Evolutionary conservation across 2,797 vertebrate species (phyloP).

Genomic region (Sparus aurata): DNA sequence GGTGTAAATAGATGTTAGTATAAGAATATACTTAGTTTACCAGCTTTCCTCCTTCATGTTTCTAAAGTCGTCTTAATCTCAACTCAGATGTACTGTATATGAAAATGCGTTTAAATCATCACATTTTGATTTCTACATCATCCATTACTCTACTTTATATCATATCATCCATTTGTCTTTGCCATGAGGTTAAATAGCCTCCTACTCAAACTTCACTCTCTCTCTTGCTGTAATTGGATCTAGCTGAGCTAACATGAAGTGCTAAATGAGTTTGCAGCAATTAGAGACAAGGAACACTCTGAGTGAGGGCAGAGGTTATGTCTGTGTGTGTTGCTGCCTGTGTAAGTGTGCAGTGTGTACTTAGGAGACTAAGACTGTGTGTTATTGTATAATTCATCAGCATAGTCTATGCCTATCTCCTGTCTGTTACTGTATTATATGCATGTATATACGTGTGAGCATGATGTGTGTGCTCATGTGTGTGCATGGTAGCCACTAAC

Average conservation of each 20-base stretch:
- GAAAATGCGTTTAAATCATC: background rate
- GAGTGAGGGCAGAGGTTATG: constrained; percentile 65
- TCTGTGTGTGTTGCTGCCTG: constrained; percentile 18
- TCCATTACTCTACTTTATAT: background rate
- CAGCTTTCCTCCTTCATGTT: background rate
- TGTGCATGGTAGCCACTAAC: constrained; percentile 28
- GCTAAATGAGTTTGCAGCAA: constrained; percentile 79
- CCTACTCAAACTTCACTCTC: constrained; percentile 67
- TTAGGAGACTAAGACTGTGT: background rate
- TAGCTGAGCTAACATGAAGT: constrained; percentile 79
- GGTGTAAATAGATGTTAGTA: too few species aligned
- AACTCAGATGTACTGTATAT: background rate
- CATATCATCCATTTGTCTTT: constrained; percentile 48
- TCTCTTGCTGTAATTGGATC: constrained; percentile 76
- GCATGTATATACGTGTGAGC: background rate
- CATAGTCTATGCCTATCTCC: constrained; percentile 10
- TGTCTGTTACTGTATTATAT: background rate
- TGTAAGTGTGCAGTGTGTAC: constrained; percentile 3
- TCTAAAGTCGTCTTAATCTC: background rate
- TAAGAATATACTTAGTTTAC: background rate
- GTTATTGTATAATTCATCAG: constrained; percentile 6
- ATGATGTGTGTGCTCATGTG: constrained; percentile 2
- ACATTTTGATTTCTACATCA: constrained; percentile 3
- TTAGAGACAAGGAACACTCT: constrained; percentile 68
- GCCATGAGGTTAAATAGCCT: constrained; percentile 71